Evolutionary conservation across 2,113 vertebrate species (phyloP), one percentile per base, ranked within the genome.

Genomic region (Pteropus alecto): DNA sequence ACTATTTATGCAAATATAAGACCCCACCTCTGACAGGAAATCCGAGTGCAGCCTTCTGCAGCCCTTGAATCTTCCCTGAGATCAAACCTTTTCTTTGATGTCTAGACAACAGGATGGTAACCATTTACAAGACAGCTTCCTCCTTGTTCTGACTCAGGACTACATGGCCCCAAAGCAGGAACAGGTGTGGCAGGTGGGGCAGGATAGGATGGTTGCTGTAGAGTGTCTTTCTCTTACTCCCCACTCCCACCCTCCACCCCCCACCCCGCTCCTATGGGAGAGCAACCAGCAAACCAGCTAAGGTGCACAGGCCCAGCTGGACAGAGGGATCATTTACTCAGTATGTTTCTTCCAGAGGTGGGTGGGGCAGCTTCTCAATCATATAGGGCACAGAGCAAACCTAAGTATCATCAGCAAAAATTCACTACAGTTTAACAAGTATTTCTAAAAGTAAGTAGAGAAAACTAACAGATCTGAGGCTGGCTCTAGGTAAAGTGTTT

Each of bases 21-120:
- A 81, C 63, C 28, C 89, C 60, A 79, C 19, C 41, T 91, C 82
- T 95, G 67, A 76, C 83, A 96, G 93, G 96, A 97, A 97, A 88
- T 93, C 63, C 6, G 3, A 94, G 54, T 18, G 63, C 35, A 91
- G 93, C 54, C 76, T 95, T 95, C 95, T 86, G 71, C 35, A 93
- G 90, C 76, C 68, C 58, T 43, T 83, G 67, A 74, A 86, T 81
- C 77, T 92, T 95, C 84, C 87, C 87, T 74, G 38, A 90, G 85
- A 90, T n/a, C 33, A 19, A 60, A 70, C 94, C 94, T 90, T 73
- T 95, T 96, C 94, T 94, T 92, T 97, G 61, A 96, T 90, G 94
- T 98, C 96, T 97, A 97, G 97, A 97, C 97, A 97, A 96, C 96
- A 97, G 98, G 97, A 97, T 97, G 85, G 73, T 71, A 48, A 74